Evolutionary conservation across 1,140 invertebrate genomes (phyloP), one percentile per base, ranked within the genome.

Genomic region (Caenorhabditis latens): DNA sequence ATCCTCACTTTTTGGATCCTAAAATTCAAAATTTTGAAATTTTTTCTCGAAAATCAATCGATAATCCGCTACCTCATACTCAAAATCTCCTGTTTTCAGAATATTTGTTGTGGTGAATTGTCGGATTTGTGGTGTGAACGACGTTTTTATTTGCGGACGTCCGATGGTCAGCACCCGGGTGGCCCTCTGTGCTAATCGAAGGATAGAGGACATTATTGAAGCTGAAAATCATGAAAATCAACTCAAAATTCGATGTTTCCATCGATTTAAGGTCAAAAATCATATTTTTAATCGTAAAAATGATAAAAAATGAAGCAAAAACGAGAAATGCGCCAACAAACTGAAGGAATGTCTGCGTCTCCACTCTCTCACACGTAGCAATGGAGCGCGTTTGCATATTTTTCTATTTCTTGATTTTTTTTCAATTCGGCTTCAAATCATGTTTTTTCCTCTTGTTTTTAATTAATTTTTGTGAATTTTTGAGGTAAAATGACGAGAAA

Each of bases 1-100:
- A 91, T 96, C 96, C 90, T 96, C 95, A 16, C 95, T 95, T 94
- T 97, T 96, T 42, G 97, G 96, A 94, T 98, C 97, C 93, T 97
- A 32, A 75, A 79, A 40, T 1, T 32, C 58, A 6, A n/a, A 13
- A 14, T 58, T 48, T 46, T 42, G 1, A 55, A 21, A 14, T 16
- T 84, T 79, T 79, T 50, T 19, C 2, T 7, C 0, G 16, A 32
- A 65, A 65, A 46, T 75, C 21, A 8, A 6, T 58, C 32, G 9
- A 9, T 67, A 14, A 6, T 8, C 13, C 13, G 32, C 1, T 50
- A 53, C 71, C 46, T 79, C 71, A 50, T 79, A 79, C 16, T 79
- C 71, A 79, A 50, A 79, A 79, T 79, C 71, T 8, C 71, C 71
- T 14, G 46, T 79, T 50, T 79, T 79, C 71, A 2, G n/a, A 3